Base-by-base conservation (phyloP, 2,113 vertebrate genomes). In the Numenius arquata region DNA sequence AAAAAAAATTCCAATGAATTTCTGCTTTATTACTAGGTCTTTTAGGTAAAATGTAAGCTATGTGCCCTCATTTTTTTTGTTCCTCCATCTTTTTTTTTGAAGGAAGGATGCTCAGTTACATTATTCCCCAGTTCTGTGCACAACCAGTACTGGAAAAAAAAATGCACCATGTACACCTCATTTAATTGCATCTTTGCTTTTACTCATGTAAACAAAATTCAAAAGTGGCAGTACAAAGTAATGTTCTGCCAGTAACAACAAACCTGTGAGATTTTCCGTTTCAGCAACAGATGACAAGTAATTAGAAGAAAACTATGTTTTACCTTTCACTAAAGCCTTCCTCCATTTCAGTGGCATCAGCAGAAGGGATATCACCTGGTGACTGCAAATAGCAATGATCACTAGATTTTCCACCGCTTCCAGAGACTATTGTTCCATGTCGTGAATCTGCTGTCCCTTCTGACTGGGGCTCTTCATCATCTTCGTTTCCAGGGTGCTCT, bases 301-400 rank as follows among this genome's bases (percentile, higher is more conserved):
- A 53, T 15, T 15, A 43, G 16, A 65, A 70, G 55, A 77, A 81
- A 67, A 40, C 5, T 2, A 17, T 36, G 52, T n/a, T 36, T 73
- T 89, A 99, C 99, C 99, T 99, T 96, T 99, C 99, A 65, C 98
- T 99, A 95, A 99, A 99, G 74, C 99, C 99, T 95, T 99, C 99
- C 95, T 99, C 99, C 97, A 99, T 97, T 85, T 99, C 99, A 20
- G 99, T 82, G 17, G 98, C 97, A 82, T 99, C 99, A 16, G 98
- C 98, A 32, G 98, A 98, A n/a, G 98, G 98, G 48, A 99, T 98
- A 83, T 99, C 99, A 87, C 99, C 99, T 8, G 99, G 98, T 23
- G 99, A 99, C 71, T 98, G 98, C 85, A 99, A 96, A 62, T 98
- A 99, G 94, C 97, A 98, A 48, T 98, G 96, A 11, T 99, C 99